Evolutionary conservation across 2,113 vertebrate genomes (phyloP), one percentile per base, ranked within the genome.

Genomic region (Anthoscopus minutus): DNA sequence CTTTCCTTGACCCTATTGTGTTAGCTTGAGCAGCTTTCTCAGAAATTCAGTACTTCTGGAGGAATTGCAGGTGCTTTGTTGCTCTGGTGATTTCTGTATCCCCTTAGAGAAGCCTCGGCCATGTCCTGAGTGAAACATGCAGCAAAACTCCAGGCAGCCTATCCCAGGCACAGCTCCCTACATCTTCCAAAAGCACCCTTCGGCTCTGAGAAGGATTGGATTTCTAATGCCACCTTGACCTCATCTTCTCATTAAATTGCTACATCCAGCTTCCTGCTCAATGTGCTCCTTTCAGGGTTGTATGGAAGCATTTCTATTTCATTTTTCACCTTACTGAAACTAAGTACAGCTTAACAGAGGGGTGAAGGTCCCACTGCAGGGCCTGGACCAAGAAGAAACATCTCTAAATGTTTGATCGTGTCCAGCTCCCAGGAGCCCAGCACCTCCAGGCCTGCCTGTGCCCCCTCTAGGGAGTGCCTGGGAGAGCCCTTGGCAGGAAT

Each of bases 271-370:
- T 51, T 54, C 31, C 60, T 57, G n/a, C 50, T 57, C 64, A 60
- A 1, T 0, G 0, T 47, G 18, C n/a, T 60, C 13, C 27, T 83
- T 48, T 92, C 40, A 23, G 35, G 10, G 13, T 5, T 40, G 6
- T 28, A 7, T 5, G 56, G 64, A 86, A n/a, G 10, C 72, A 70
- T 28, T 93, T 61, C 60, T 66, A 5, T 54, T 57, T 79, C 15
- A 25, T 51, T 76, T 70, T 87, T 81, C 37, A 58, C 44, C 57
- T 66, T 25, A 13, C 1, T 78, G n/a, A 70, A 89, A 65, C 2
- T 5, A 78, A 66, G 15, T 15, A 17, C 22, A 20, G 45, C 11
- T 80, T 38, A 31, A 69, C 58, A 38, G 6, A 66, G 31, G 35
- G 10, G 9, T 38, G 27, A 54, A 60, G 30, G 38, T 74, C 24